Conservation (phyloP, 2,797 vertebrate genomes). For the Poeciliopsis presidionis region DNA sequence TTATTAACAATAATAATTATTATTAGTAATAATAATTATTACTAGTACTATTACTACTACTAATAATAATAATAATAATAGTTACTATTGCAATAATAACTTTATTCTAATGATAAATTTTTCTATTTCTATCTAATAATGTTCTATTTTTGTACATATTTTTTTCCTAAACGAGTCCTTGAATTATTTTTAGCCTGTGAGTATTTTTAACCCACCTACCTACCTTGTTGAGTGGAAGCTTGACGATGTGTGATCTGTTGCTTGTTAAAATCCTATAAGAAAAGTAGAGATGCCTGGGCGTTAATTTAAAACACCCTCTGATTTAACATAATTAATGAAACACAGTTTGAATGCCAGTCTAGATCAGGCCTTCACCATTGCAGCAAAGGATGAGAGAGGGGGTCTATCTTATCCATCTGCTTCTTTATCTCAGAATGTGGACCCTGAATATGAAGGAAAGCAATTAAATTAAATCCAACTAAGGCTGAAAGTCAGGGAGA, state of each 20-base stretch:
- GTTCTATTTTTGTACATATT: no score
- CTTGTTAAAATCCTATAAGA: conserved; percentile 92
- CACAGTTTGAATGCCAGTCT: not conserved
- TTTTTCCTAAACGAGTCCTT: no score
- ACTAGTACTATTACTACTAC: no score
- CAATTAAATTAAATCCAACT: not conserved
- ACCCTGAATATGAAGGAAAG: conserved; percentile 78
- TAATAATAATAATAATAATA: no score
- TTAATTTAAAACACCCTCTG: conserved; percentile 13
- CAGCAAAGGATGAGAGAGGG: conserved; percentile 91
- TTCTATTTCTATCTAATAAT: no score
- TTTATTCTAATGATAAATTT: no score
- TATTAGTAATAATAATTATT: no score
- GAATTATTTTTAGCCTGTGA: no score
- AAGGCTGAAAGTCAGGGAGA: not conserved
- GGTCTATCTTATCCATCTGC: conserved; percentile 95
- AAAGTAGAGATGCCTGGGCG: conserved; percentile 42
- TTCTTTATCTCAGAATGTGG: conserved; percentile 95
- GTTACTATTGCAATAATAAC: no score
- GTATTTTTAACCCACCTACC: conserved; percentile 68
- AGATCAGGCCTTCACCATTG: conserved; percentile 85
- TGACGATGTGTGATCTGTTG: conserved; percentile 97
- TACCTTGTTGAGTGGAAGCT: conserved; percentile 94
- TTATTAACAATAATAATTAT: no score
- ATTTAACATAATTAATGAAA: not conserved